These are phyloP conservation scores for Microctonus brassicae DNA, from an alignment of 2,888 invertebrate genomes.

Conservation along the genomic window DNA sequence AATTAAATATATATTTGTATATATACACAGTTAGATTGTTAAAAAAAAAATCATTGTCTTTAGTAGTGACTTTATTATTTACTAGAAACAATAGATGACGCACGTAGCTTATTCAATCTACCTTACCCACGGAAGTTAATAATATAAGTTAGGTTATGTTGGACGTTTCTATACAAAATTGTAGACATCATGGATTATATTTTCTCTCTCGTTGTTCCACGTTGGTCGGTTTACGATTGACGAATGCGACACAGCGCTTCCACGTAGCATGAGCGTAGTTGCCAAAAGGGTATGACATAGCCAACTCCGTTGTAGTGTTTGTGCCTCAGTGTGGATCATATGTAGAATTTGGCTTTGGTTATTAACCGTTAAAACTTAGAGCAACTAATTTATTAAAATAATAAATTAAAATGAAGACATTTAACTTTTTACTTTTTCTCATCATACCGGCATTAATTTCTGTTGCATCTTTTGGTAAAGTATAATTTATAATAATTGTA, in stretches of 20 bases:
- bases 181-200: background rate
- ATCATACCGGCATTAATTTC: slow-evolving; percentile 81
- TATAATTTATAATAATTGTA: slow-evolving; percentile 44
- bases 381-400: slow-evolving; percentile 33
- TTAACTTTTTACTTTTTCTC: slow-evolving; percentile 76
- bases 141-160: background rate
- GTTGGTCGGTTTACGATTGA: slow-evolving; percentile 56
- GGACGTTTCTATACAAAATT: background rate
- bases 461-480: slow-evolving; percentile 80
- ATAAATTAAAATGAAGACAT: slow-evolving; percentile 76
- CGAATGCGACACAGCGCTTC: slow-evolving; percentile 56
- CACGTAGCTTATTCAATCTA: background rate
- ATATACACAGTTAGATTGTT: too few relatives aligned
- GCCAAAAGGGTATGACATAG: slow-evolving; percentile 49
- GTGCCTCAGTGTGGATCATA: slow-evolving; percentile 33
- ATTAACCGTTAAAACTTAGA: background rate
- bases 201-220: slow-evolving; percentile 52
- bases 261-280: slow-evolving; percentile 60
- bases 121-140: background rate
- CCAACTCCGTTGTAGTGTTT: slow-evolving; percentile 39
- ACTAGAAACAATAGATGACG: background rate
- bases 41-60: too few relatives aligned
- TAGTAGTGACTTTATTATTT: too few relatives aligned
- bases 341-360: slow-evolving; percentile 34
- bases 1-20: too few relatives aligned